Conservation (phyloP, 2,888 invertebrate genomes). For the Prosopocoilus inquinatus region DNA sequence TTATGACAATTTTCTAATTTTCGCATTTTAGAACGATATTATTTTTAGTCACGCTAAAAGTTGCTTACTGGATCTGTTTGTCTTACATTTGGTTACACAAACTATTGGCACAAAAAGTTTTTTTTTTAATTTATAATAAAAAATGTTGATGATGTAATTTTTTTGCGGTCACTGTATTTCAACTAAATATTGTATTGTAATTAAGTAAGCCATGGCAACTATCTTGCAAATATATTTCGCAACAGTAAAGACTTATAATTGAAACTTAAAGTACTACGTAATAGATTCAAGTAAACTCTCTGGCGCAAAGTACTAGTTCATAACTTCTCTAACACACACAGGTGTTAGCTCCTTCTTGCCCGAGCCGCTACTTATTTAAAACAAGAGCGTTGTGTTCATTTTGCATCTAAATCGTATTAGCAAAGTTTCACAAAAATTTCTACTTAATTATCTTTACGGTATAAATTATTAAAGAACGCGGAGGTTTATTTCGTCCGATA, state of each 20-base stretch:
- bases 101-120: no score
- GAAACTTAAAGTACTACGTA: neutral
- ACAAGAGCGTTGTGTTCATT: neutral
- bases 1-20: no score
- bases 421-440: neutral
- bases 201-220: no score
- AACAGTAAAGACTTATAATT: neutral
- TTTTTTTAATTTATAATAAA: no score
- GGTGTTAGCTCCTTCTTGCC: neutral
- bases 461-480: neutral
- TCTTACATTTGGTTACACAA: no score
- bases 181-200: no score
- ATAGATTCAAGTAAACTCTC: neutral
- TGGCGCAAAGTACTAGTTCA: neutral
- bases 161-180: no score
- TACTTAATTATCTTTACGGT: neutral
- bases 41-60: no score
- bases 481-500: neutral
- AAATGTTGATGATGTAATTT: no score
- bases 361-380: neutral
- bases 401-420: neutral
- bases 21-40: no score
- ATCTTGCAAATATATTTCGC: no score
- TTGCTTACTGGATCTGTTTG: no score
- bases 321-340: constrained; percentile 1